Base-by-base conservation (phyloP, 2,888 invertebrate species). In the Apamea sordens region DNA sequence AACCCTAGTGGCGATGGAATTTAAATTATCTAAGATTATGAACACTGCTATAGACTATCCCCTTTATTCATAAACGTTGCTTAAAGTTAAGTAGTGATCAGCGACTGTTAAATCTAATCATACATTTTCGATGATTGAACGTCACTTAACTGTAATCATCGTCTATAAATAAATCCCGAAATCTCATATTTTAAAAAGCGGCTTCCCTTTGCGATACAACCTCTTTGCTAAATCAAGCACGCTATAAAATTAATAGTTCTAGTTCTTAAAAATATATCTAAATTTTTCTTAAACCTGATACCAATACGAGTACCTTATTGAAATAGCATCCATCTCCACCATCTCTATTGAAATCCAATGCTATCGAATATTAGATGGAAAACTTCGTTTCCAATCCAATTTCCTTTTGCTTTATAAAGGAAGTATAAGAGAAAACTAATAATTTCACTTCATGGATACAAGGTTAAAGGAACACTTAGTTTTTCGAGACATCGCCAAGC, bases 301-400 rank as follows among this genome's bases (percentile, higher is more conserved):
- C 6, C 32, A 13, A 3, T 7, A 6, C 2, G 7, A 44, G 13
- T 15, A 53, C 44, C 18, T 21, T 36, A n/a, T 21, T 56, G 61
- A 47, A 41, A 63, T 24, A 70, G 28, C 36, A 41, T 18, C 8
- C 13, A 53, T 24, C 36, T 0, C 32, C 28, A 15, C 50, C 11
- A 15, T 47, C 28, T 24, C 2, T 47, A 21, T 50, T 67, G 47
- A 82, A 78, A 64, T 32, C 28, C 47, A 64, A 41, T 47, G 11
- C 6, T 59, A 80, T 69, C 41, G 47, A 64, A 64, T 56, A 28
- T 32, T 47, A 47, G 15, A 56, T 28, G 61, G 21, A 56, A 77
- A 18, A 56, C 13, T 68, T 47, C 56, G 21, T 80, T 78, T 77
- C 68, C 83, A 41, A 63, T 64, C n/a, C 53, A 83, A 69, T 80